Percentiles rank a stretch among this genome's conserved stretches.
These are phyloP conservation scores for Danio jaintianensis DNA, from an alignment of 2,797 vertebrate species.

Conservation along the genomic window DNA sequence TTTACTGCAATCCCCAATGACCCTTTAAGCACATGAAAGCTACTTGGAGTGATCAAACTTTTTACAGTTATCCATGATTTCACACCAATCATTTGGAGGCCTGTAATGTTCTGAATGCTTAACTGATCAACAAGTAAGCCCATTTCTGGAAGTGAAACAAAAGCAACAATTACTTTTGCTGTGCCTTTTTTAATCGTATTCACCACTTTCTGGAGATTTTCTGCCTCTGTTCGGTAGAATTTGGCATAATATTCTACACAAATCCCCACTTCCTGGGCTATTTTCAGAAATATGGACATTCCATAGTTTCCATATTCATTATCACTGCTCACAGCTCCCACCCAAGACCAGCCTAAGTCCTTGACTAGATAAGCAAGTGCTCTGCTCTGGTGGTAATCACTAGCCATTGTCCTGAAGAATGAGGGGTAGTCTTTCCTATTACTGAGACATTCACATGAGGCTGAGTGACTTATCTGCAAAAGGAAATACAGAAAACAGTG, in stretches of 20 bases:
- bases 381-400: conserved; percentile 76
- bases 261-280: conserved; percentile 73
- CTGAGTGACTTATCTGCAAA: conserved; percentile 76
- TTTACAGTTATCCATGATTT: conserved; percentile 79
- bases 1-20: conserved; percentile 76
- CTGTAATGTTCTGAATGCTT: conserved; percentile 71
- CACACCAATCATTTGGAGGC: conserved; percentile 77
- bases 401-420: conserved; percentile 79
- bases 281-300: conserved; percentile 77
- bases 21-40: conserved; percentile 73
- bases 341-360: conserved; percentile 81
- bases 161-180: conserved; percentile 74
- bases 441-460: conserved; percentile 78
- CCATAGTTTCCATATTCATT: conserved; percentile 80
- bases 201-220: conserved; percentile 71
- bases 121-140: conserved; percentile 73
- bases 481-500: neutral
- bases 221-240: conserved; percentile 71
- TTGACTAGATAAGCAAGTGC: conserved; percentile 76
- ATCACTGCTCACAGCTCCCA: conserved; percentile 78
- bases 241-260: conserved; percentile 77
- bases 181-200: conserved; percentile 73
- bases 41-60: conserved; percentile 73
- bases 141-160: conserved; percentile 76
- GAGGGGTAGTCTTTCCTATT: conserved; percentile 71